A percentile compares a stretch with the other conserved stretches of the same genome.
phyloP scores from a whole-genome alignment of 2,888 invertebrate species.

The Drosophila anceps region DNA sequence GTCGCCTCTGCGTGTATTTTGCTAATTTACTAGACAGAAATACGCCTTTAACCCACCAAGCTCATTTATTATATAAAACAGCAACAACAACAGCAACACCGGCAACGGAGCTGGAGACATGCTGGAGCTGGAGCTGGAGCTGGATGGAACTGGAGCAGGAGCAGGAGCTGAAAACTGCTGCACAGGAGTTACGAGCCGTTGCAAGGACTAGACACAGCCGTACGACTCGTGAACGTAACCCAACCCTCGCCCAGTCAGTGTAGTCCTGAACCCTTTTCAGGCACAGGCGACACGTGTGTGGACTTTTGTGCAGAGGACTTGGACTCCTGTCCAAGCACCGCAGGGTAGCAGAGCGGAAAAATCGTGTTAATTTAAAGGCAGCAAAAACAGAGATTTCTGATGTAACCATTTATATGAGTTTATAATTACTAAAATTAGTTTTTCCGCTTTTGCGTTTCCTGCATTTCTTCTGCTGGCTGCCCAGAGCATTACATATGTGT shows the following conservation, averaged over 20 bases:
- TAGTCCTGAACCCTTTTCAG: slow-evolving; percentile 57
- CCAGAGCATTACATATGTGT: background rate
- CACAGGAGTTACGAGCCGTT: slow-evolving; percentile 49
- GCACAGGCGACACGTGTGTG: slow-evolving; percentile 49
- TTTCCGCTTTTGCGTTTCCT: slow-evolving; percentile 63
- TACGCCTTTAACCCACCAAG: slow-evolving; percentile 84
- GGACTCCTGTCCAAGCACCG: slow-evolving; percentile 27
- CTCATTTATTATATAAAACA: slow-evolving; percentile 84
- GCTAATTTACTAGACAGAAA: slow-evolving; percentile 85
- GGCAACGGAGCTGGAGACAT: slow-evolving; percentile 20
- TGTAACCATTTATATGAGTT: slow-evolving; percentile 82
- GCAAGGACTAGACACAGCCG: slow-evolving; percentile 51
- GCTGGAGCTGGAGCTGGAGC: slow-evolving; percentile 24
- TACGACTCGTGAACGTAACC: slow-evolving; percentile 35
- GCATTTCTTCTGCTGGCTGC: slow-evolving; percentile 1
- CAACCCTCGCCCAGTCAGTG: slow-evolving; percentile 22
- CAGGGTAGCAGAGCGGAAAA: slow-evolving; percentile 73
- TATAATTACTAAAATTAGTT: slow-evolving; percentile 85
- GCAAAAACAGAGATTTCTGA: slow-evolving; percentile 73
- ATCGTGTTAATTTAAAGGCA: slow-evolving; percentile 79
- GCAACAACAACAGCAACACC: slow-evolving; percentile 40
- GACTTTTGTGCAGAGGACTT: slow-evolving; percentile 22
- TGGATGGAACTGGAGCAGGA: slow-evolving; percentile 6
- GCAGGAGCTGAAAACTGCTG: slow-evolving; percentile 37
- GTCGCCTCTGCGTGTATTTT: slow-evolving; percentile 76